Base-by-base conservation (phyloP, 2,888 invertebrate genomes). In the Drosophila suboccidentalis region DNA sequence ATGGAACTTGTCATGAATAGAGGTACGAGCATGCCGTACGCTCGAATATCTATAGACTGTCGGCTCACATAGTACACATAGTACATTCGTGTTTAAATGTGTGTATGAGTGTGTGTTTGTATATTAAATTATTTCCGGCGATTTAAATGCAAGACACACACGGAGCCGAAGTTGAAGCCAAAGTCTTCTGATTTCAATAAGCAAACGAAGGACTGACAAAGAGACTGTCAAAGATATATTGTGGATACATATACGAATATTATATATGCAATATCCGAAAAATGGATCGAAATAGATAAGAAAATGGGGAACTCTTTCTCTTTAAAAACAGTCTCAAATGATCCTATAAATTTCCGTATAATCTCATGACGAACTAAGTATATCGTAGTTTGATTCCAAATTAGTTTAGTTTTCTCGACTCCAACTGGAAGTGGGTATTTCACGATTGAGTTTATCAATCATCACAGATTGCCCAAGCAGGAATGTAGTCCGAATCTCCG, bases 121-220 rank as follows among this genome's bases (percentile, higher is more conserved):
- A 78, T 83, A 75, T 78, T 59, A 82, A 80, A 85, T 81, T 84
- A 87, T 87, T 89, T 86, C 86, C 86, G 86, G 86, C 76, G 75
- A 86, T 86, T 86, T 84, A 86, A 86, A 86, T 86, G 82, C 86
- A 89, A 87, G 89, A 81, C 85, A 81, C 89, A 86, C 82, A 84
- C 81, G 66, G 69, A 87, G 74, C 53, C 86, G 15, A 71, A 87
- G 74, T 51, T 80, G 15, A 38, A 46, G 47, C 11, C 41, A 66
- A 79, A 76, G 63, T 63, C 85, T 73, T 65, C 57, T 67, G 64
- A 64, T 64, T 73, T 70, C 66, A 71, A 70, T 59, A 70, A 72
- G 55, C 47, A 75, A 72, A 62, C 71, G 43, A 59, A 57, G 41
- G 71, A 67, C 59, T 36, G 62, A 47, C 39, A 62, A 38, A 73